phyloP scores from a whole-genome alignment of 2,797 vertebrate genomes.

The Platyrinchus mystaceus region DNA sequence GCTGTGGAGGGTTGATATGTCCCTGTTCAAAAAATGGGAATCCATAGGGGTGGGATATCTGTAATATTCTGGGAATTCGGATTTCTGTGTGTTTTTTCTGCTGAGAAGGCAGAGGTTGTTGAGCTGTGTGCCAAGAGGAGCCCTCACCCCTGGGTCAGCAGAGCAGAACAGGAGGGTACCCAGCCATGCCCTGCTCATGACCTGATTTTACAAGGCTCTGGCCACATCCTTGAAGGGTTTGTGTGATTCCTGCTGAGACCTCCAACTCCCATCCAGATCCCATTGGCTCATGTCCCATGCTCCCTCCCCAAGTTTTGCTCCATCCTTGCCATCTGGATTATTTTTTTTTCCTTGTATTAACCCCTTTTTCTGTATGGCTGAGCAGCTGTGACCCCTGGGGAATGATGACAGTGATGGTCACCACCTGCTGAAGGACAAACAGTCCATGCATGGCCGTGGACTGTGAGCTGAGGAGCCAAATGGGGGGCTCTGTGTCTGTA shows the following conservation, averaged over 20 bases:
- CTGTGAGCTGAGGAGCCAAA: not conserved
- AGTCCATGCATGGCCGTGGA: rapidly evolving
- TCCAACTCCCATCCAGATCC: not conserved
- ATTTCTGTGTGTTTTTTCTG: not conserved
- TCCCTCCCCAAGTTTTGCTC: not conserved
- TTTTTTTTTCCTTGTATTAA: not conserved
- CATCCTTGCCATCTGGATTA: not conserved
- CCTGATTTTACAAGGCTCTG: not conserved
- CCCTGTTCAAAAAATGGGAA: not conserved
- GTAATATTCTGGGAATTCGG: not conserved
- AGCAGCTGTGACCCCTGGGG: not conserved
- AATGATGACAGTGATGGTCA: not conserved
- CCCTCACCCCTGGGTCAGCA: not conserved
- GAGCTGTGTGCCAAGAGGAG: not conserved
- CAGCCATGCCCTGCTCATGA: not conserved
- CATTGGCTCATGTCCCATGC: not conserved
- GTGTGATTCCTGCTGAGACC: not conserved
- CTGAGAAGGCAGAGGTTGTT: not conserved
- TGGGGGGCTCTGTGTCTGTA: not conserved
- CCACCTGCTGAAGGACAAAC: not conserved
- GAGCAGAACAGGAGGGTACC: not conserved
- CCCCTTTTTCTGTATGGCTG: not conserved
- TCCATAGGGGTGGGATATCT: not conserved
- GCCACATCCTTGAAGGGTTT: not conserved
- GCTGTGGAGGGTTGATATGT: too few relatives aligned